A percentile compares a stretch with the other conserved stretches of the same genome.
phyloP scores from a whole-genome alignment of 2,888 invertebrate genomes.

The Nomada ferruginata region DNA sequence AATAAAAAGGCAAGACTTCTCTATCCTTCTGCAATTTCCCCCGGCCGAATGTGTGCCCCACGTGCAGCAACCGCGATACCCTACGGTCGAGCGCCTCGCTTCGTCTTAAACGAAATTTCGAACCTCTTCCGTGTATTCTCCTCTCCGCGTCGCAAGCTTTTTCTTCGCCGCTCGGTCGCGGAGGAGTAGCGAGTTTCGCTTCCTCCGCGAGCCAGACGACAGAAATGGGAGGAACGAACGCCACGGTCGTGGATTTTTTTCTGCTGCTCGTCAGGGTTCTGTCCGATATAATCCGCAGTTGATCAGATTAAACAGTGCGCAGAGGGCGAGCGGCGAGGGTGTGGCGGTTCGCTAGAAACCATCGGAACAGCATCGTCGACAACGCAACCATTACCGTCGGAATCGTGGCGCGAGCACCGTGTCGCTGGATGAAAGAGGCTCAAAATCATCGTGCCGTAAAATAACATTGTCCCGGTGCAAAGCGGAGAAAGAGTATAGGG shows the following conservation, averaged over 20 bases:
- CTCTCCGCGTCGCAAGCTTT: background rate
- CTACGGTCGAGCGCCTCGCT: background rate
- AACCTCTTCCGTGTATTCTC: background rate
- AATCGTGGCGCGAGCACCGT: slow-evolving; percentile 69
- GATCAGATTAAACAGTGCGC: slow-evolving; percentile 84
- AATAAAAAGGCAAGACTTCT: slow-evolving; percentile 76
- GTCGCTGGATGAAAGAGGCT: slow-evolving; percentile 84
- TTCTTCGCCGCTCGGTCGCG: background rate
- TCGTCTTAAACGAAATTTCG: background rate
- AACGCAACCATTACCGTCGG: slow-evolving; percentile 63
- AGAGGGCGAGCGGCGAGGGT: slow-evolving; percentile 69
- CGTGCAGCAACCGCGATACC: background rate
- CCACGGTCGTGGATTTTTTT: slow-evolving; percentile 53
- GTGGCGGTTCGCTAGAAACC: slow-evolving; percentile 63
- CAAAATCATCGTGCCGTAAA: slow-evolving; percentile 83
- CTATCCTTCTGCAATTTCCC: slow-evolving; percentile 67
- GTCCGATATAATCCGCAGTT: slow-evolving; percentile 83
- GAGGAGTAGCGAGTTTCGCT: too few relatives aligned
- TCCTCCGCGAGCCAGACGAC: slow-evolving; percentile 26
- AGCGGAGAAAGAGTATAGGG: slow-evolving; percentile 10
- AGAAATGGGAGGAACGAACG: slow-evolving; percentile 9
- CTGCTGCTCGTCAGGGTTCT: slow-evolving; percentile 68
- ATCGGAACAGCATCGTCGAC: slow-evolving; percentile 47
- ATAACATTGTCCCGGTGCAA: slow-evolving; percentile 81
- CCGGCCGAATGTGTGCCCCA: slow-evolving; percentile 18